phyloP scores from a whole-genome alignment of 2,797 vertebrate genomes.

The Neoniphon sammara region DNA sequence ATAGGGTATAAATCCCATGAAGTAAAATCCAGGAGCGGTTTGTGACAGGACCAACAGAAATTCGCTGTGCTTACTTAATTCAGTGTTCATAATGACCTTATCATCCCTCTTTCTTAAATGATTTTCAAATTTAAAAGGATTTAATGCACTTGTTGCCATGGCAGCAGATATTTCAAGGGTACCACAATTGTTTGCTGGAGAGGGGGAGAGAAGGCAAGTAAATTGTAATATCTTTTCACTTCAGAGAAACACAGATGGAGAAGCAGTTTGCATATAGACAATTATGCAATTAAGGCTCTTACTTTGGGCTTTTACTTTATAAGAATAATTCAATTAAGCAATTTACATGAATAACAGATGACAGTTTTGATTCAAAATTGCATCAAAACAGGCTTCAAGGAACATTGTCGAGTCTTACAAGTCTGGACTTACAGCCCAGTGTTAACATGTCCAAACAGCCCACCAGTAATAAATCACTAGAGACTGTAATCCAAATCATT shows the following conservation, averaged over 20 bases:
- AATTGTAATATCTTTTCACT: not conserved
- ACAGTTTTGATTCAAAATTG: no score
- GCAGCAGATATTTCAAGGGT: slow-evolving; percentile 45
- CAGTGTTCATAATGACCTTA: slow-evolving; percentile 37
- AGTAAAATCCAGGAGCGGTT: slow-evolving; percentile 4
- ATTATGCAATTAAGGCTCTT: not conserved
- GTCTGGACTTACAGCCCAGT: no score
- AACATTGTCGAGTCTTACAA: no score
- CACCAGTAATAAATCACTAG: no score
- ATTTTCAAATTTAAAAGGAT: slow-evolving; percentile 38
- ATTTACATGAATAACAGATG: no score
- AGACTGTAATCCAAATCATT: no score
- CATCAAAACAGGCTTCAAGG: no score
- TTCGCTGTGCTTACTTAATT: slow-evolving; percentile 21
- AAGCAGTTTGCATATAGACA: not conserved
- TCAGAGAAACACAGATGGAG: not conserved
- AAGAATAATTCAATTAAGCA: no score
- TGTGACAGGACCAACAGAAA: slow-evolving; percentile 9
- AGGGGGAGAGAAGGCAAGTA: not conserved
- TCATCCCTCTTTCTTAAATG: slow-evolving; percentile 36
- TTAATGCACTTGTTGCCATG: slow-evolving; percentile 43
- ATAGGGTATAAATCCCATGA: slow-evolving; percentile 15
- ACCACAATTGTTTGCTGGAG: not conserved
- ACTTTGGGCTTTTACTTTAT: no score
- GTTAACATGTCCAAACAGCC: no score